These are phyloP conservation scores for Nanorana parkeri DNA, from an alignment of 2,113 vertebrate genomes.

Conservation along the genomic window DNA sequence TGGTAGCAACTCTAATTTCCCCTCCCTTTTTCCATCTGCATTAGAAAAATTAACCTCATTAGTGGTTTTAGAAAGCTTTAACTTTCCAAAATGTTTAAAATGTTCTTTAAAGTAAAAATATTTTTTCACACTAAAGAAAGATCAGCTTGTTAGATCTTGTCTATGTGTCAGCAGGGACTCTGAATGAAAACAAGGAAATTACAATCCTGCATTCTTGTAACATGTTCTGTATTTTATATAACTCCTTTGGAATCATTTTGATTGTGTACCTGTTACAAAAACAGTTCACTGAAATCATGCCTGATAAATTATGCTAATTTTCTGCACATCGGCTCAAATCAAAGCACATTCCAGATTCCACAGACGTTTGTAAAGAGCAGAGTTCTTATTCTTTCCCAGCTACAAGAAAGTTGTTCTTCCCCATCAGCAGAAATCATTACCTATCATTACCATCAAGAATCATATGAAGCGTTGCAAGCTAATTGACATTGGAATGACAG, in stretches of 20 bases:
- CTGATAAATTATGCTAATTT: not conserved
- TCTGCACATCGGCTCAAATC: not conserved
- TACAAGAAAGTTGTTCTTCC: slow-evolving; percentile 35
- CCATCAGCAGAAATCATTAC: slow-evolving; percentile 54
- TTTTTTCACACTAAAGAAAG: no score
- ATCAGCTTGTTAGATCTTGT: no score
- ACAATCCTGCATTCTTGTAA: no score
- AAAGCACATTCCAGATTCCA: not conserved
- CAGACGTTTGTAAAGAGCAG: slow-evolving; percentile 9
- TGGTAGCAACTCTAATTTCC: no score
- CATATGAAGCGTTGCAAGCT: slow-evolving; percentile 47
- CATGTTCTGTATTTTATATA: no score
- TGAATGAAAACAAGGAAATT: no score
- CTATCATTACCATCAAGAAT: slow-evolving; percentile 54
- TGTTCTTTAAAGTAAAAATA: no score
- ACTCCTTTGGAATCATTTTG: not conserved
- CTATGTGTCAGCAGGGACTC: no score
- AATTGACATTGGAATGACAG: slow-evolving; percentile 54
- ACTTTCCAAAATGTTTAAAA: no score
- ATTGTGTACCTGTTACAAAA: not conserved
- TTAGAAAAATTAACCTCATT: no score
- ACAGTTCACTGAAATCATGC: not conserved
- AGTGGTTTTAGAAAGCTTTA: no score
- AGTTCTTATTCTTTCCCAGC: slow-evolving; percentile 23
- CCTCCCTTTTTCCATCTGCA: no score